Base-by-base conservation (phyloP, 1,140 invertebrate species). In the Orius insidiosus region DNA sequence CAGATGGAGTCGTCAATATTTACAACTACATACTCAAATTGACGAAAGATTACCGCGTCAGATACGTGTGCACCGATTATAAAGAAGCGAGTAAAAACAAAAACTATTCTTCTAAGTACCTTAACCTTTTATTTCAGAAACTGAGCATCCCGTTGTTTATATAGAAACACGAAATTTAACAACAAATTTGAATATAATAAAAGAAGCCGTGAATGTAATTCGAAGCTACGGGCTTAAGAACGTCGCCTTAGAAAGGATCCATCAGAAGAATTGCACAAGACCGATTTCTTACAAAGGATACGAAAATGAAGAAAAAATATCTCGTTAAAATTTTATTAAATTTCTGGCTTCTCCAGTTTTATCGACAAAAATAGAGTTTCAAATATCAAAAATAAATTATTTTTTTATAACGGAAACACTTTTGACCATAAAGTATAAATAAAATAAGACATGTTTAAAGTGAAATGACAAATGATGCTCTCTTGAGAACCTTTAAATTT, bases 11-110 rank as follows among this genome's bases (percentile, higher is more conserved):
- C 3, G 24, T 24, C 18, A 16, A 35, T 8, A 39, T 44, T 24
- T 24, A 43, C 5, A 48, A 30, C 16, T 48, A 18, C 40, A 34
- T 43, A 2, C 14, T 48, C 11, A 13, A 42, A 18, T 18, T 48
- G 15, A 48, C 40, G 3, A 39, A 24, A 10, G 39, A 42, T 1
- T 48, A 43, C 31, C 42, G 47, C 34, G 47, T 48, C 13, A 16
- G 47, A n/a, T 48, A 48, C 37, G 41, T 48, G 5, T 48, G 47
- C 24, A 48, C 24, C 2, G 40, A 48, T 16, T 18, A 35, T 15
- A 24, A 30, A 9, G 3, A 15, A 32, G 34, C 36, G 1, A 34
- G 46, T 47, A 32, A 41, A 37, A 40, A 6, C 14, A n/a, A n/a
- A n/a, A n/a, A n/a, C n/a, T n/a, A n/a, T n/a, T n/a, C n/a, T n/a